Conservation (phyloP, 2,888 invertebrate genomes). For the Metellina segmentata region DNA sequence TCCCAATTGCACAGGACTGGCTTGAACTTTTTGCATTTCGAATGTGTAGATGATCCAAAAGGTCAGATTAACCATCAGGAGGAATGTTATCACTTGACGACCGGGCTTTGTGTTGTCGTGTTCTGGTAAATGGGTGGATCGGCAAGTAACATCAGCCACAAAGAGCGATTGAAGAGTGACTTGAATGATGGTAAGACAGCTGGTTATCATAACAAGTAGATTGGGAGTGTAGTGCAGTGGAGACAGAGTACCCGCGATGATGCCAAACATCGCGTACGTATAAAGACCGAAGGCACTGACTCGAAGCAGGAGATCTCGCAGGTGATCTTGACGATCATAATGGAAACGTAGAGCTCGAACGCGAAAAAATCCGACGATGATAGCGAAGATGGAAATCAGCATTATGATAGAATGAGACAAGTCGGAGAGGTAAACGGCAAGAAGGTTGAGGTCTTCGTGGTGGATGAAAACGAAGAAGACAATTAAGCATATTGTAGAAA, state of each 20-base stretch:
- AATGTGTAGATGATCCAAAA: constrained; percentile 98
- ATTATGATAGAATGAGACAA: constrained; percentile 95
- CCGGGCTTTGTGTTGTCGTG: constrained; percentile 94
- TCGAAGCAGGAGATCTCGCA: constrained; percentile 91
- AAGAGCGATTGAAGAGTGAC: constrained; percentile 95
- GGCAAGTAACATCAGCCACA: constrained; percentile 93
- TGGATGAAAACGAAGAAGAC: constrained; percentile 97
- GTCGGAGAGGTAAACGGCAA: constrained; percentile 94
- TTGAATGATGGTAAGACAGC: constrained; percentile 90
- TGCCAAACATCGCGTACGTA: constrained; percentile 95
- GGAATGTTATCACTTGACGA: constrained; percentile 95
- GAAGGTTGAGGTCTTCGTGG: constrained; percentile 87
- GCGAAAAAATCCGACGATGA: constrained; percentile 89
- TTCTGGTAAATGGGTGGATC: constrained; percentile 77
- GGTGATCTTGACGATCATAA: constrained; percentile 83
- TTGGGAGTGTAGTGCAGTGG: constrained; percentile 88
- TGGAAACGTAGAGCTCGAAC: constrained; percentile 89
- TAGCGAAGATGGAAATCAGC: constrained; percentile 93
- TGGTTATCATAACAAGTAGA: constrained; percentile 93
- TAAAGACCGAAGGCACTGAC: constrained; percentile 96
- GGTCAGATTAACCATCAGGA: constrained; percentile 96
- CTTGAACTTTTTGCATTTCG: constrained; percentile 95
- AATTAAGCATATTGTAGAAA: constrained; percentile 94
- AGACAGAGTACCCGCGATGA: constrained; percentile 92
- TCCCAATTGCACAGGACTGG: constrained; percentile 90